phyloP scores from a whole-genome alignment of 2,797 vertebrate species.

The Craterocephalus amniculus region DNA sequence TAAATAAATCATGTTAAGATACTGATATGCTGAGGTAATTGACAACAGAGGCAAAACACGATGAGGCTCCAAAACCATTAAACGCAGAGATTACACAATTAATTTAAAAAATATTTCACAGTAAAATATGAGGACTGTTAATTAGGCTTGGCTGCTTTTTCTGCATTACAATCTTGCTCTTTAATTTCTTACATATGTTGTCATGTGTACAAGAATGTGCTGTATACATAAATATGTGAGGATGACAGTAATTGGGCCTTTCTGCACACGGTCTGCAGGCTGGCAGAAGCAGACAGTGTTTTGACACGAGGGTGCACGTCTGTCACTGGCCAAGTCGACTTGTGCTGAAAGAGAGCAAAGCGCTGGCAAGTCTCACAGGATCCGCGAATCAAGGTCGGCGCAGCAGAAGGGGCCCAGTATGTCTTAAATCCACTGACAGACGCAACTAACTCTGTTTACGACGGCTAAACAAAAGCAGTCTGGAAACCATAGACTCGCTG shows the following conservation, averaged over 20 bases:
- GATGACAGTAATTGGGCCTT: slow-evolving; percentile 18
- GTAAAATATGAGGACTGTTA: slow-evolving; percentile 24
- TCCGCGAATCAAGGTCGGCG: slow-evolving; percentile 62
- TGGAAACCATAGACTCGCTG: slow-evolving; percentile 60
- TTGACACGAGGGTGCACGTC: slow-evolving; percentile 74
- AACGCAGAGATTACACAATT: slow-evolving; percentile 5
- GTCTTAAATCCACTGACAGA: slow-evolving; percentile 74
- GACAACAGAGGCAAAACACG: slow-evolving; percentile 2
- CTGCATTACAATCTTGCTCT: slow-evolving; percentile 20
- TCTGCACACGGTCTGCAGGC: slow-evolving; percentile 34
- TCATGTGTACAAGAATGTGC: slow-evolving; percentile 26
- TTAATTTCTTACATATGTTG: slow-evolving; percentile 49
- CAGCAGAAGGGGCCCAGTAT: slow-evolving; percentile 64
- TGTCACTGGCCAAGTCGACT: slow-evolving; percentile 70
- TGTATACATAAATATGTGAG: slow-evolving; percentile 21
- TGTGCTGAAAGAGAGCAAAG: slow-evolving; percentile 74
- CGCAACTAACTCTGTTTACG: slow-evolving; percentile 72
- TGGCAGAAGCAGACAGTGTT: slow-evolving; percentile 71
- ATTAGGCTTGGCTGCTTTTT: slow-evolving; percentile 32
- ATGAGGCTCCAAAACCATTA: slow-evolving; percentile 1
- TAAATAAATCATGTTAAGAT: slow-evolving; percentile 7
- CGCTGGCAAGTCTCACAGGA: slow-evolving; percentile 70
- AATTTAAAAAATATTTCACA: slow-evolving; percentile 39
- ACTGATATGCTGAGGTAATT: slow-evolving; percentile 34
- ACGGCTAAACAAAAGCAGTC: slow-evolving; percentile 71